Base-by-base conservation (phyloP, 2,797 vertebrate genomes). In the Scolopax rusticola region DNA sequence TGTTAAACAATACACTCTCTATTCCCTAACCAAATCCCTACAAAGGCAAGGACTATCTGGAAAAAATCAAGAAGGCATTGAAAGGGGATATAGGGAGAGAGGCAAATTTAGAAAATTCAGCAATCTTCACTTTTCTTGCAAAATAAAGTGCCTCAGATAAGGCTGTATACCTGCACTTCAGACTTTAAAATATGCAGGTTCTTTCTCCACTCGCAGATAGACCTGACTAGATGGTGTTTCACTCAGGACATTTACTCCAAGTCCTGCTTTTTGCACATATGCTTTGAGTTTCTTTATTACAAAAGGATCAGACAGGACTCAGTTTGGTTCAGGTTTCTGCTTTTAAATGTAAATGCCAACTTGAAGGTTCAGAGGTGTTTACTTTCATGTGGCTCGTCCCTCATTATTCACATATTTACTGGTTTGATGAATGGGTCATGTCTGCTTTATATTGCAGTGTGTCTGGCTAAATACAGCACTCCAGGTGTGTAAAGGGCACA, bases 151-250 rank as follows among this genome's bases (percentile, higher is more conserved):
- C 16, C 24, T 50, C 21, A 51, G 53, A 1, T 32, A 43, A 64
- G 2, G 5, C 30, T 73, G 40, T 25, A 74, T 27, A 9, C 0
- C 6, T 33, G 33, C n/a, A 76, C 30, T 30, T 85, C 48, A 81
- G 85, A 36, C n/a, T 73, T 79, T 25, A 84, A 83, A 68, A 84
- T 19, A 71, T 3, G 4, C 1, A 0, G 0, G 0, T 47, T 82
- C 38, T 63, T 90, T 64, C 59, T 63, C 30, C 15, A 12, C 32
- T 68, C 78, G 45, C 40, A 76, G 56, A 56, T 8, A 53, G 9
- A 54, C 10, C 33, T 68, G 23, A n/a, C 54, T 79, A 64, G 21
- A 18, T 32, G 9, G 24, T 36, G 17, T 25, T 95, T 94, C 50
- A 36, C 25, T 51, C 17, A 57, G 63, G n/a, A 51, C 4, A 30